Base-by-base conservation (phyloP, 1,140 invertebrate genomes). In the Pogonus chalceus region DNA sequence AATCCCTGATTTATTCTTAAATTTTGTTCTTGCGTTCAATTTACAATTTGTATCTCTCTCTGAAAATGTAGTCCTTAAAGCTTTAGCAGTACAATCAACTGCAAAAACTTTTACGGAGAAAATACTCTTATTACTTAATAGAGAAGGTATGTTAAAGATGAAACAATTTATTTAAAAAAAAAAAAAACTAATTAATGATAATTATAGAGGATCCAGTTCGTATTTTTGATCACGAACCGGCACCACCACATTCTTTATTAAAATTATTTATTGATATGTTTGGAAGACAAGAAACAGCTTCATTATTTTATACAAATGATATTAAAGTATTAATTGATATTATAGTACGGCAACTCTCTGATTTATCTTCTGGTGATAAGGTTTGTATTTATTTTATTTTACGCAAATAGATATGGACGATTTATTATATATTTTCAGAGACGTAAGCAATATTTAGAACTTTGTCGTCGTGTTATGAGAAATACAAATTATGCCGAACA, bases 281-380 rank as follows among this genome's bases (percentile, higher is more conserved):
- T 66, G 82, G 78, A 46, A 80, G 79, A 49, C 74, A 80, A 51
- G 73, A 79, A 35, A 92, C 90, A 2, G 85, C 91, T 0, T 77
- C 80, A 58, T 77, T 95, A 26, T 90, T 95, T 67, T 96, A 96
- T 66, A 92, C 90, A 0, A 96, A 95, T 67, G 92, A 96, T 68
- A 84, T 88, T 2, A 90, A 89, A 72, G 92, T 96, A 31, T 76
- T 95, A 22, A 85, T 96, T 59, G 92, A 96, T 66, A 94, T 96
- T 64, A 83, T 94, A 46, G 81, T 93, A 20, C 74, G 91, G 23
- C 88, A 93, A 67, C 74, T 96, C 2, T 84, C 87, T 4, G 91
- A 96, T 69, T 78, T 94, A 54, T 84, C 87, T 46, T 81, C 90
- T n/a, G 89, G 88, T 35, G 89, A 92, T 72, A 74, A 79, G 77